Conservation (phyloP, 2,888 invertebrate species). For the Polydrusus tereticollis region DNA sequence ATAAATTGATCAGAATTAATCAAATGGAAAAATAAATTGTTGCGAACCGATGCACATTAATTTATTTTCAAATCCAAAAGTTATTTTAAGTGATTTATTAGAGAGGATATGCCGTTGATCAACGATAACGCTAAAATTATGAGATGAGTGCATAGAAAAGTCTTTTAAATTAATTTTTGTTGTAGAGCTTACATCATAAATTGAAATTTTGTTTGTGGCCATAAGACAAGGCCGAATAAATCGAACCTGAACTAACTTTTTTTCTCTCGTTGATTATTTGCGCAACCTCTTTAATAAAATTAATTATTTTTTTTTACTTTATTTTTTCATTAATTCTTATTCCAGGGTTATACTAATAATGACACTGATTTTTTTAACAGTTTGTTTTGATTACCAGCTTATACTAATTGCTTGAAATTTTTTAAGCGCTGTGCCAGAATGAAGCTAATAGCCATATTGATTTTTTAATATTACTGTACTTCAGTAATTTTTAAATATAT, state of each 20-base stretch:
- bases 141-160: too few species aligned
- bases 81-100: conserved; percentile 15
- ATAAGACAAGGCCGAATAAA: neutral
- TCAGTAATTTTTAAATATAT: neutral
- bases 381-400: conserved; percentile 53
- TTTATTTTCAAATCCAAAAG: conserved; percentile 26
- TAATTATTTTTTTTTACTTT: conserved; percentile 18
- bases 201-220: too few species aligned
- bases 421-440: conserved; percentile 39
- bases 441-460: conserved; percentile 26
- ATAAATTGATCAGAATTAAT: conserved; percentile 18
- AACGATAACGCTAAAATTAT: neutral
- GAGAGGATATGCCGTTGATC: neutral
- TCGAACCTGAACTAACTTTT: too few species aligned
- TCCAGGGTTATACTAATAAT: conserved; percentile 34
- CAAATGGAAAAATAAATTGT: conserved; percentile 31
- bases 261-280: neutral
- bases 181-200: too few species aligned
- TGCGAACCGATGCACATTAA: conserved; percentile 29
- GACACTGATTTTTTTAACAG: conserved; percentile 32
- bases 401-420: conserved; percentile 59
- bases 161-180: too few species aligned
- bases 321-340: conserved; percentile 13
- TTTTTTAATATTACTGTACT: conserved; percentile 3
- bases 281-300: conserved; percentile 20